These are phyloP conservation scores for Pandemis corylana DNA, from an alignment of 2,888 invertebrate genomes.

Conservation along the genomic window DNA sequence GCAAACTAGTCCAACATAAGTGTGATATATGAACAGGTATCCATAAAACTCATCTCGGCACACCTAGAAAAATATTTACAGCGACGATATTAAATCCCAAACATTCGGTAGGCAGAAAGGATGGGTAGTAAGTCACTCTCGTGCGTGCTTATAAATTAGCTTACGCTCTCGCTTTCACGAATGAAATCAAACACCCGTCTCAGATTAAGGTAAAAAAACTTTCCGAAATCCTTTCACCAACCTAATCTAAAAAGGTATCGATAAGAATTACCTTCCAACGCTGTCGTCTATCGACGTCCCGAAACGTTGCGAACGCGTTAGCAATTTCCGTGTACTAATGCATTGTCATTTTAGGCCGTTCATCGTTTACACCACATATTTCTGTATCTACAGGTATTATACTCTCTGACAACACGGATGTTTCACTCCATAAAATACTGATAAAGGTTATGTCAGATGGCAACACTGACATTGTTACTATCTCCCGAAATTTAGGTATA, in stretches of 20 bases:
- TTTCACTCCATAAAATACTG: not conserved
- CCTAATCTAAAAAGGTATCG: constrained; percentile 41
- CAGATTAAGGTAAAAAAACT: constrained; percentile 25
- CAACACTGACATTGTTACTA: not conserved
- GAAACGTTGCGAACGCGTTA: constrained; percentile 39
- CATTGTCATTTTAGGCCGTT: constrained; percentile 38
- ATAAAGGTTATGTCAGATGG: not conserved
- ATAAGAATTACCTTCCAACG: constrained; percentile 35
- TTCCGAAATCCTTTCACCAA: constrained; percentile 31
- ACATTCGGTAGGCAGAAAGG: not conserved
- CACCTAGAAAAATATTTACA: not conserved
- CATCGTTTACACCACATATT: constrained; percentile 2
- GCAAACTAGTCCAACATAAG: too few relatives aligned
- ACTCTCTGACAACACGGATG: not conserved
- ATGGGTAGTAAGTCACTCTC: not conserved
- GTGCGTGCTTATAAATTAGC: constrained; percentile 15
- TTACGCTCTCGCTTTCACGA: constrained; percentile 15
- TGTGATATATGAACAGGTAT: not conserved
- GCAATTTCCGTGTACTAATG: constrained; percentile 41
- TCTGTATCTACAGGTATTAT: not conserved
- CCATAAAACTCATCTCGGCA: not conserved
- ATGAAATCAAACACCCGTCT: constrained; percentile 20
- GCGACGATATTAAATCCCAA: not conserved
- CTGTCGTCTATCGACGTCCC: constrained; percentile 19
- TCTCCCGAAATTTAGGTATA: not conserved